Evolutionary conservation across 2,888 invertebrate genomes (phyloP).

Genomic region (Agrochola macilenta): DNA sequence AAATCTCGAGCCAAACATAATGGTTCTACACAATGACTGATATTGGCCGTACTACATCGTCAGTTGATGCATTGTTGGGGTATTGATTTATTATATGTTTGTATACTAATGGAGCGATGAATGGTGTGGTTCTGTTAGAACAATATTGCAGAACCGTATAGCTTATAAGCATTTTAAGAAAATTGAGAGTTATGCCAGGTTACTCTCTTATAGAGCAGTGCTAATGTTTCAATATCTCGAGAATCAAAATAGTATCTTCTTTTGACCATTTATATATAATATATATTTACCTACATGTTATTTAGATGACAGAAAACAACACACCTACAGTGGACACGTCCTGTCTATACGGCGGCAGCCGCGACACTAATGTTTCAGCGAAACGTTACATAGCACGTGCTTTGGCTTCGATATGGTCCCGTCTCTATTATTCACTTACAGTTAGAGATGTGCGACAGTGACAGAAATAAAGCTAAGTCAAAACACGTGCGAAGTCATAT

Average conservation of each 20-base stretch:
- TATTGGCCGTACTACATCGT: constrained; percentile 25
- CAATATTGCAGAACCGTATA: neutral
- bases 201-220: no score
- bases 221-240: neutral
- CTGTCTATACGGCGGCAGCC: neutral
- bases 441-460: neutral
- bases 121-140: constrained; percentile 1
- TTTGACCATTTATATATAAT: neutral
- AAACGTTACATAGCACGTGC: neutral
- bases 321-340: neutral
- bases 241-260: neutral
- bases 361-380: no score
- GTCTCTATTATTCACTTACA: neutral
- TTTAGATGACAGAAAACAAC: neutral
- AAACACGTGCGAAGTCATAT: neutral
- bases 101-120: constrained; percentile 29
- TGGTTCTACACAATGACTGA: constrained; percentile 31
- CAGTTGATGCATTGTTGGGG: constrained; percentile 34
- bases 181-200: no score
- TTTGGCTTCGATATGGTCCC: neutral
- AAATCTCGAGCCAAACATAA: constrained; percentile 41
- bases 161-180: no score
- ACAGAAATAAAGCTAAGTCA: neutral
- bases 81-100: constrained; percentile 45
- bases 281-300: no score